Base-by-base conservation (phyloP, 1,140 invertebrate genomes). In the Brachystomella parvula region DNA sequence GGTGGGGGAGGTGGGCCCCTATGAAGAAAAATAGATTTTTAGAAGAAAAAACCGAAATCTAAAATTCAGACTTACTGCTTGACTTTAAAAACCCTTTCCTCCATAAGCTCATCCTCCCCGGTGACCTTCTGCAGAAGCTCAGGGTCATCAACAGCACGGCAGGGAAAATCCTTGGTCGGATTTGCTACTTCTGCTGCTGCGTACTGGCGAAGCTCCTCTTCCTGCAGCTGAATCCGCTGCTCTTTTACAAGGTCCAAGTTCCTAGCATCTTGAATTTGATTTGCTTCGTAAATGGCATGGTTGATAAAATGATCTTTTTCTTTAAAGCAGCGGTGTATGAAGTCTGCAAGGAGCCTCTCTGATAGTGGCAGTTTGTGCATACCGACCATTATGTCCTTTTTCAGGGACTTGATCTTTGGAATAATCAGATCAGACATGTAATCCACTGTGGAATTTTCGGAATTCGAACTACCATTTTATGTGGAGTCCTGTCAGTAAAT, bases 221-320 rank as follows among this genome's bases (percentile, higher is more conserved):
- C 49, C 24, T 9, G 9, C 21, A 15, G 12, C 49, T 53, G 49
- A 9, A 60, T 60, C 26, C 58, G 9, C 6, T 12, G 19, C 30
- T 30, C 58, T 30, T 60, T 60, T 9, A 3, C 24, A 15, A 60
- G 58, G 30, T 60, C 58, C 6, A 31, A 3, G 24, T 60, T 32
- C 33, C 24, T 29, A 9, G 58, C 58, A n/a, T 6, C 33, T 35
- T 60, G 58, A 19, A 30, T 15, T 32, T 60, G 58, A 15, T n/a
- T 26, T 24, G 58, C 58, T 32, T 60, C 58, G 31, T 32, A 60
- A 35, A 32, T 19, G 19, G 58, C 58, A 26, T 60, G 58, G 19
- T 30, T 3, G 19, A 32, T 32, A 29, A 60, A 60, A 35, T 32
- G 58, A 6, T 35, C 9, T 26, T 32, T 26, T 30, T 60, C 58